phyloP scores from a whole-genome alignment of 2,113 vertebrate genomes.

The Vimba vimba region DNA sequence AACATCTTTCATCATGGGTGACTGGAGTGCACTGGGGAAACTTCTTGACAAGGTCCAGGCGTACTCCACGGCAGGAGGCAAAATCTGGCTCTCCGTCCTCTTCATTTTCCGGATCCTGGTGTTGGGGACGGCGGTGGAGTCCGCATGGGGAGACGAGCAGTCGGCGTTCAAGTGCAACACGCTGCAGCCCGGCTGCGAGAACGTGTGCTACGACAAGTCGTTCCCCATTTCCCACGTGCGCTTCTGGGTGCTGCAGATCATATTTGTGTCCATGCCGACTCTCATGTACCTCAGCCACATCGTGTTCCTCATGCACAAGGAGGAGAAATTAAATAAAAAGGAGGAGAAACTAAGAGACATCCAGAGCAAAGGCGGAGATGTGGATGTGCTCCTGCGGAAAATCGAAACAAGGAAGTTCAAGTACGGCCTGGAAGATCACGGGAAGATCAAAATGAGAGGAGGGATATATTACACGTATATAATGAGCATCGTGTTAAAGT shows the following conservation, averaged over 20 bases:
- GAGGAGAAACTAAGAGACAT: slow-evolving; percentile 83
- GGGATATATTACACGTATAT: slow-evolving; percentile 86
- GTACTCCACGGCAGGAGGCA: slow-evolving; percentile 88
- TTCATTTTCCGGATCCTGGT: slow-evolving; percentile 90
- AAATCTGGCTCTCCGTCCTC: slow-evolving; percentile 84
- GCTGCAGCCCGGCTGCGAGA: slow-evolving; percentile 87
- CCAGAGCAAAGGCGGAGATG: slow-evolving; percentile 79
- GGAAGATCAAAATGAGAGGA: slow-evolving; percentile 88
- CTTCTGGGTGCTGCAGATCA: slow-evolving; percentile 91
- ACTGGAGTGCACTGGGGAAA: slow-evolving; percentile 89
- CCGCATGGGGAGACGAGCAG: slow-evolving; percentile 90
- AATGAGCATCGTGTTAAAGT: slow-evolving; percentile 87
- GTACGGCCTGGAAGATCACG: slow-evolving; percentile 86
- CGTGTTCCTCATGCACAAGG: slow-evolving; percentile 87
- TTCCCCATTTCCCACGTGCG: slow-evolving; percentile 90
- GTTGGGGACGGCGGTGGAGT: slow-evolving; percentile 86
- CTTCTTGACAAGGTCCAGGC: slow-evolving; percentile 90
- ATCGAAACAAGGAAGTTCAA: slow-evolving; percentile 88
- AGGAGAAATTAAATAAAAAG: slow-evolving; percentile 85
- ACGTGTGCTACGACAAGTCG: slow-evolving; percentile 88
- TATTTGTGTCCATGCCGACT: slow-evolving; percentile 88
- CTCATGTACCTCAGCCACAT: slow-evolving; percentile 85
- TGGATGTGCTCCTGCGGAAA: slow-evolving; percentile 82
- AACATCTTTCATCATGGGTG: slow-evolving; percentile 76
- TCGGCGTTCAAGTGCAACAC: slow-evolving; percentile 89